These are phyloP conservation scores for Scaptomyza pallida DNA, from an alignment of 1,140 invertebrate species.

Conservation along the genomic window DNA sequence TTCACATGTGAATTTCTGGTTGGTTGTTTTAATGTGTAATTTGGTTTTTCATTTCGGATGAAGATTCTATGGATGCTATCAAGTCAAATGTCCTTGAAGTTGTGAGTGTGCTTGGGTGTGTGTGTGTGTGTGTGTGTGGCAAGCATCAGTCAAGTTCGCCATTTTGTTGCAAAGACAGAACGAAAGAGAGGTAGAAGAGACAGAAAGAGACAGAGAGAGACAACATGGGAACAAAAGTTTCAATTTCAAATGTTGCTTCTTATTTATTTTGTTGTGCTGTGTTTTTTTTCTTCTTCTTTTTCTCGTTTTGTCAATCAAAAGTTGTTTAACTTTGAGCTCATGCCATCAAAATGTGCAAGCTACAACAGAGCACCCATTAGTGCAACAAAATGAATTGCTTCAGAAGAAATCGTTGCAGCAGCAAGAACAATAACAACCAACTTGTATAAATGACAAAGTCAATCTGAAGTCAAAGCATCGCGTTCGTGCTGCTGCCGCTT, in stretches of 20 bases:
- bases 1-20: slow-evolving; percentile 57
- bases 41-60: slow-evolving; percentile 30
- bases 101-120: slow-evolving; percentile 4
- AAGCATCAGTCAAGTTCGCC: slow-evolving; percentile 55
- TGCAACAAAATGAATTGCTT: slow-evolving; percentile 5
- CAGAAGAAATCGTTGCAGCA: background rate
- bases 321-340: slow-evolving; percentile 7
- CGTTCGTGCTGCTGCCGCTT: background rate
- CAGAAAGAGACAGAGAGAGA: slow-evolving; percentile 9
- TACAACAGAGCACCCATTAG: background rate
- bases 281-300: background rate
- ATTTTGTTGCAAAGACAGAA: slow-evolving; percentile 37
- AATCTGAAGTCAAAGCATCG: slow-evolving; percentile 29
- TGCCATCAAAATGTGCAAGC: background rate
- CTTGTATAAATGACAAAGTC: slow-evolving; percentile 20
- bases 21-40: slow-evolving; percentile 35
- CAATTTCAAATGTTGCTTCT: slow-evolving; percentile 11
- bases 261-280: background rate
- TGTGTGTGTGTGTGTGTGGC: slow-evolving; percentile 22
- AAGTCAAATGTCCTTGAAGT: slow-evolving; percentile 69
- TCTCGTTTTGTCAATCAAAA: background rate
- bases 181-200: slow-evolving; percentile 6
- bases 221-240: slow-evolving; percentile 23
- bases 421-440: background rate
- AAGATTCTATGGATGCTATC: slow-evolving; percentile 27